Evolutionary conservation across 2,113 vertebrate species (phyloP), one percentile per base, ranked within the genome.

Genomic region (Heloderma charlesbogerti): DNA sequence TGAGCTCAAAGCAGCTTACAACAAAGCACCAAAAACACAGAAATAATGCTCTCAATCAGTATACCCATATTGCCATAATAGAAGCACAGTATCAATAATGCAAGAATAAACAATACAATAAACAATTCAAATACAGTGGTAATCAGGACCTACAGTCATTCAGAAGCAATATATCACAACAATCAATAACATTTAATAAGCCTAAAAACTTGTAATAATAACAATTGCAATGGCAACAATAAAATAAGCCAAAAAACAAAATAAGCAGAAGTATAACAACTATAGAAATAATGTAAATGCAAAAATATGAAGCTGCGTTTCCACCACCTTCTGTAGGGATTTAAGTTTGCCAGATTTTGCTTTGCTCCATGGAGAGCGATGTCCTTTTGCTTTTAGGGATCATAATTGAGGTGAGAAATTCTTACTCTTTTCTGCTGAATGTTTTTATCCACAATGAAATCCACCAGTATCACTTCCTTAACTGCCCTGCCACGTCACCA

Each of bases 401-500:
- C 66, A 40, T 34, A 8, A 69, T 8, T 43, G n/a, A 1, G 1
- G 3, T 81, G 63, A 54, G 43, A 54, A 37, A 69, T 66, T 48
- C 27, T 37, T n/a, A 25, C 20, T 25, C 43, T 29, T 40, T 31
- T 15, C 22, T n/a, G 51, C 37, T n/a, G 20, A 31, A 29, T n/a
- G 34, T 80, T 40, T 37, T 25, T 31, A 77, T 51, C 43, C 9
- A 8, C 60, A 67, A 9, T 25, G 45, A 25, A 31, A 20, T 34
- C 10, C 43, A 7, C 34, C 4, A 15, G 27, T 75, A 92, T 89
- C 74, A 79, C 87, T 92, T 91, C 95, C 97, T 98, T 98, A 96
- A 97, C 95, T 74, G 51, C 95, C 83, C 63, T n/a, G 2, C 71
- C 94, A 99, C 98, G 99, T 99, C 94, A 99, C 99, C 43, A 99